Evolutionary conservation across 2,888 invertebrate species (phyloP).

Genomic region (Pollenia angustigena): DNA sequence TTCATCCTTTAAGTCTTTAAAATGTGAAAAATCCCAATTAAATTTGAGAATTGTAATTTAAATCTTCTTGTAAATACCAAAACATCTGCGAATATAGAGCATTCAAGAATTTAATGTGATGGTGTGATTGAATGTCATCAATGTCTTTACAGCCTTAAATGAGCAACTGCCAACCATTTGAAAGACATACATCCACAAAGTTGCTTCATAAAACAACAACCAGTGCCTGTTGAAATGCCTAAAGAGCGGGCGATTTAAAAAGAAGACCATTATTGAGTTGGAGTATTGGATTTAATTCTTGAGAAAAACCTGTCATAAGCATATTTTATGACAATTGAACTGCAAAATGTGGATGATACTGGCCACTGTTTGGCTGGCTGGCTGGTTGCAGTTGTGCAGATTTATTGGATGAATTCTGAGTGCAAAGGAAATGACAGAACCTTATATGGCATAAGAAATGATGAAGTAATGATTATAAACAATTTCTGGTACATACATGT

Average conservation of each 20-base stretch:
- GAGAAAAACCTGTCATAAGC: slow-evolving; percentile 69
- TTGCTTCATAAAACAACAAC: background rate
- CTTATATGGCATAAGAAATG: slow-evolving; percentile 65
- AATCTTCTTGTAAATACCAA: slow-evolving; percentile 1
- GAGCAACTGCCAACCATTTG: background rate
- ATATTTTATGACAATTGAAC: slow-evolving; percentile 47
- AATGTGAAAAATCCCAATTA: slow-evolving; percentile 8
- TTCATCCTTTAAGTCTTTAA: background rate
- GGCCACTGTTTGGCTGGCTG: slow-evolving; percentile 48
- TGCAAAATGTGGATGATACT: slow-evolving; percentile 23
- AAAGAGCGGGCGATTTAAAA: slow-evolving; percentile 53
- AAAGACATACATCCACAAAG: background rate
- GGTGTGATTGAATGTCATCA: slow-evolving; percentile 61
- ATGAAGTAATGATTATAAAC: slow-evolving; percentile 65
- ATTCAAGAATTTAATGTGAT: slow-evolving; percentile 19
- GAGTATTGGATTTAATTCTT: slow-evolving; percentile 64
- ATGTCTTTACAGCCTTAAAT: slow-evolving; percentile 37
- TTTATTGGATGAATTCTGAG: slow-evolving; percentile 58
- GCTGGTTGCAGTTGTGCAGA: slow-evolving; percentile 43
- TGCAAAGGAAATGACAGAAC: slow-evolving; percentile 35
- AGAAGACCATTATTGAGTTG: slow-evolving; percentile 3
- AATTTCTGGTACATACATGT: slow-evolving; percentile 31
- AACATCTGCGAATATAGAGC: slow-evolving; percentile 4
- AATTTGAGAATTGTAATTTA: slow-evolving; percentile 20
- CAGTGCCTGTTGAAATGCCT: slow-evolving; percentile 18